Conservation (phyloP, 2,888 invertebrate species). For the Eristalinus aeneus region DNA sequence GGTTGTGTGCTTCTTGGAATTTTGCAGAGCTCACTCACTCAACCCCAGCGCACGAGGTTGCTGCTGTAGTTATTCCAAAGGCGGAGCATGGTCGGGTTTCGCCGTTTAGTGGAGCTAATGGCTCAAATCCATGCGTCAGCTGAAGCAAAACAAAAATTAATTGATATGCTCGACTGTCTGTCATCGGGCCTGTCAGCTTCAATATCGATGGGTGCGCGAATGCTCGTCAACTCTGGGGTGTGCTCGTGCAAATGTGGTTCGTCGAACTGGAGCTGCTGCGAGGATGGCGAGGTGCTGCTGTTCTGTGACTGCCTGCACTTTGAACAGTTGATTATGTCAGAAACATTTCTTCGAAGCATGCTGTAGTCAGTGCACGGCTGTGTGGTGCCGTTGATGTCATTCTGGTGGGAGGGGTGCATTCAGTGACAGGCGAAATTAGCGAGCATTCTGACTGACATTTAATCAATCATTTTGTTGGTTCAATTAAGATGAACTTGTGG, state of each 20-base stretch:
- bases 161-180: constrained; percentile 57
- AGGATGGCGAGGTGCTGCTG: background rate
- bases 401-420: background rate
- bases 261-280: constrained; percentile 52
- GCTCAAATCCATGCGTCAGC: constrained; percentile 50
- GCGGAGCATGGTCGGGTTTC: constrained; percentile 29
- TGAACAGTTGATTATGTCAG: background rate
- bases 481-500: background rate
- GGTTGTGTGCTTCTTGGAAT: constrained; percentile 44
- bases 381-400: background rate
- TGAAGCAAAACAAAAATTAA: constrained; percentile 42
- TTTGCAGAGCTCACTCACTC: constrained; percentile 17
- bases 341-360: background rate
- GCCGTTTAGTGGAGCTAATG: constrained; percentile 44
- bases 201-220: background rate
- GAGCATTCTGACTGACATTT: background rate
- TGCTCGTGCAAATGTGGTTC: constrained; percentile 52
- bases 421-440: background rate
- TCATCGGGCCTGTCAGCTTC: constrained; percentile 39
- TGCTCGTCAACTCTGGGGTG: constrained; percentile 31
- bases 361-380: background rate
- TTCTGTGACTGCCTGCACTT: background rate
- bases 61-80: background rate
- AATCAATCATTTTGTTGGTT: background rate
- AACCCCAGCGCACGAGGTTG: background rate